phyloP scores from a whole-genome alignment of 2,888 invertebrate genomes.

The Adela reaumurella region DNA sequence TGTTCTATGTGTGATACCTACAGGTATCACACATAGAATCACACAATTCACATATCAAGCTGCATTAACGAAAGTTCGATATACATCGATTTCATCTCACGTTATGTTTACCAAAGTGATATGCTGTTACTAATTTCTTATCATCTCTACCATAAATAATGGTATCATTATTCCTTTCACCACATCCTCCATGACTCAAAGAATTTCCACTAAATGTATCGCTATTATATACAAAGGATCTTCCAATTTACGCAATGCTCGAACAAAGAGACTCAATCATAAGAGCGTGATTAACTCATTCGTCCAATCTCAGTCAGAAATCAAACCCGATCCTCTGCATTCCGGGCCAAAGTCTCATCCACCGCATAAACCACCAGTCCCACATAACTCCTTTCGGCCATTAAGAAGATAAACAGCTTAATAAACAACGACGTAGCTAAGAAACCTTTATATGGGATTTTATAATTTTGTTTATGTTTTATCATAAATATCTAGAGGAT shows the following conservation, averaged over 20 bases:
- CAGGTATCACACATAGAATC: no score
- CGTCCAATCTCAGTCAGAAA: conserved; percentile 34
- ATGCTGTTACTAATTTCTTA: no score
- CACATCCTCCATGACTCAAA: no score
- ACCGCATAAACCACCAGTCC: conserved; percentile 42
- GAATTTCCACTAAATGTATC: no score
- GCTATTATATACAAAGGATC: neutral
- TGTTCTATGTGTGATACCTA: no score
- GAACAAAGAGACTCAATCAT: neutral
- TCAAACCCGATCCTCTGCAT: conserved; percentile 22
- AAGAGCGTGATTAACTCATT: neutral
- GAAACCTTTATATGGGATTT: conserved; percentile 31
- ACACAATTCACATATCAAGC: no score
- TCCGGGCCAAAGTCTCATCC: conserved; percentile 37
- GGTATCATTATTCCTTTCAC: no score
- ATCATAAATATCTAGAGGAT: conserved; percentile 53
- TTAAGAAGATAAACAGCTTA: conserved; percentile 58
- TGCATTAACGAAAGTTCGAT: no score
- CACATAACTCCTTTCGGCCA: conserved; percentile 47
- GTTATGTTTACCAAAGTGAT: no score
- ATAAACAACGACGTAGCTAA: conserved; percentile 47
- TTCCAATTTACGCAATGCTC: neutral
- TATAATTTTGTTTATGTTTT: conserved; percentile 57
- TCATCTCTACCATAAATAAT: no score
- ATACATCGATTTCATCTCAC: no score